Evolutionary conservation across 1,140 invertebrate genomes (phyloP), one percentile per base, ranked within the genome.

Genomic region (Euwallacea fornicatus): DNA sequence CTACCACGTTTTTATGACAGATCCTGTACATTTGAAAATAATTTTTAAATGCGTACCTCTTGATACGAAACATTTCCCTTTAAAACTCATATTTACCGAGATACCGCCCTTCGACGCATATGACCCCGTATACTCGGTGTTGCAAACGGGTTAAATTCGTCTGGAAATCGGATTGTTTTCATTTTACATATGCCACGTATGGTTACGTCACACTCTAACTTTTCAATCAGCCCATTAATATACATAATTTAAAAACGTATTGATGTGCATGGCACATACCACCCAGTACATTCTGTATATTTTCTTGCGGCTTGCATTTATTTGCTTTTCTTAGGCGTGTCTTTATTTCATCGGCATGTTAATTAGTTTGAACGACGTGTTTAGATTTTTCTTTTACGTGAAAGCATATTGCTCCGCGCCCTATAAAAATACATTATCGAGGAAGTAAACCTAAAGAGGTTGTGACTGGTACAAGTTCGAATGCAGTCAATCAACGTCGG

Each of bases 351-450:
- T 50, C 46, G 46, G 46, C 46, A 50, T 50, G 46, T 50, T 50
- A 50, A 50, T 50, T 50, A 50, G 9, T 50, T 6, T 13, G 46
- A 50, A 50, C 46, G 46, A 13, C 46, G 46, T 50, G 46, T 50
- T 50, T 50, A 50, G 9, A 13, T 50, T 50, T 11, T 50, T 50
- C 9, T 50, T 50, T 50, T 33, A 33, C 21, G 21, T 33, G 46
- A 50, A 13, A 50, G 13, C 9, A 13, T 13, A 50, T 50, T 11
- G 13, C 46, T 50, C 7, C 9, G 46, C 46, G 13, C 46, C 46
- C 46, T 50, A 50, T 50, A 50, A 50, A 50, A 50, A 50, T 50
- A 50, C 46, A 50, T 50, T 50, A 50, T 3, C 46, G 21, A 50
- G 46, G 46, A 50, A 50, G 46, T 50, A 6, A 50, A 50, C 9